Base-by-base conservation (phyloP, 2,888 invertebrate species). In the Polyploca ridens region DNA sequence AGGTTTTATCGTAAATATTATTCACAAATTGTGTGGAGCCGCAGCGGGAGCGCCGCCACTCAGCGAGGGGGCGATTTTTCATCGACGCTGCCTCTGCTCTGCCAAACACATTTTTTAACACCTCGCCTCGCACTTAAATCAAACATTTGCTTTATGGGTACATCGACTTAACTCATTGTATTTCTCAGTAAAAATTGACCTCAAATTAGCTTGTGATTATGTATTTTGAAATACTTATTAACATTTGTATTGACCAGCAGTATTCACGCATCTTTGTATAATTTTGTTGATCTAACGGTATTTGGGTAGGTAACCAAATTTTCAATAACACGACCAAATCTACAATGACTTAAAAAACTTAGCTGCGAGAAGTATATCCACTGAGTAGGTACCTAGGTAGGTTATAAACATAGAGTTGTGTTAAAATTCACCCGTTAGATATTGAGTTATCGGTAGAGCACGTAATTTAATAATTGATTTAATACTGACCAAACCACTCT, bases 61-160 rank as follows among this genome's bases (percentile, higher is more conserved):
- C 93, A 90, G 93, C 91, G 84, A 90, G 92, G 90, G 93, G 92
- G 85, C 93, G 86, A 93, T 93, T 91, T 92, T 89, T 93, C 93
- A 91, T 89, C 88, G 82, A 82, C 80, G 82, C 85, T 86, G 87
- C 90, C 90, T 90, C 86, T 79, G 85, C 89, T 85, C 83, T 86
- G 88, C 88, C 90, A 90, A 89, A 92, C 90, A 90, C 88, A 93
- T 91, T 93, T 93, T 88, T 94, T 93, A 93, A 94, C 93, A 94
- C 93, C 92, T 94, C 83, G 85, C 77, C 78, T 83, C 77, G 77
- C 82, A 76, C 81, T 87, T 93, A 91, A 93, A 92, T 93, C 90
- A 92, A 87, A 85, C 77, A 79, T 85, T 88, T 91, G 82, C 84
- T 90, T 90, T 90, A 90, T 88, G 89, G 78, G 87, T 80, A 74